These are phyloP conservation scores for Ectemnius lituratus DNA, from an alignment of 2,888 invertebrate species.

Conservation along the genomic window DNA sequence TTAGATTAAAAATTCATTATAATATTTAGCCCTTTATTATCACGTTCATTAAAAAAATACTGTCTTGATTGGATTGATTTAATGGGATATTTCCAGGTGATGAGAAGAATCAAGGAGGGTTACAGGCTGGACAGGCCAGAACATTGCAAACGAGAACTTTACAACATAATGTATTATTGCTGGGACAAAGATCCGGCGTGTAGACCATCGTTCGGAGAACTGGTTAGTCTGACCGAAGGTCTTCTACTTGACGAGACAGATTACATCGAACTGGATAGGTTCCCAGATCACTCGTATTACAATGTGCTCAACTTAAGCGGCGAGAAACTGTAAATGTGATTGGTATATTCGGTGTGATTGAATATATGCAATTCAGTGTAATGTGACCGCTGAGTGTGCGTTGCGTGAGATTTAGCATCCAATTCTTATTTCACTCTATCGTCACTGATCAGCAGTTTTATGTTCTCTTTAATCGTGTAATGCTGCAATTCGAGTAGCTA, in stretches of 20 bases:
- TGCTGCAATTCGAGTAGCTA: slow-evolving; percentile 2
- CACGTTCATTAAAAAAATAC: too few species aligned
- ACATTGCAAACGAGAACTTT: slow-evolving; percentile 94
- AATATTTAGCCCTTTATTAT: too few species aligned
- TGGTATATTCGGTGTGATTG: not conserved
- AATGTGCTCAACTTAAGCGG: slow-evolving; percentile 91
- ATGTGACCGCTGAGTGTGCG: slow-evolving; percentile 14
- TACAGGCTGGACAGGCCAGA: slow-evolving; percentile 95
- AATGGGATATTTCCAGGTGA: slow-evolving; percentile 81
- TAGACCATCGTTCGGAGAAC: slow-evolving; percentile 90
- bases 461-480: not conserved
- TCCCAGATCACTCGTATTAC: slow-evolving; percentile 95
- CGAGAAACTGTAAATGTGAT: slow-evolving; percentile 83
- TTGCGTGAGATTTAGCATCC: not conserved
- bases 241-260: slow-evolving; percentile 93
- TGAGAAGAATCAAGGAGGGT: slow-evolving; percentile 86
- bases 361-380: not conserved
- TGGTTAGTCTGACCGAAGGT: slow-evolving; percentile 89
- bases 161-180: slow-evolving; percentile 97
- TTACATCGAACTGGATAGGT: slow-evolving; percentile 94
- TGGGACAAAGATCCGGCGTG: slow-evolving; percentile 93
- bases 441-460: slow-evolving; percentile 1
- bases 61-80: too few species aligned
- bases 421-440: slow-evolving; percentile 6
- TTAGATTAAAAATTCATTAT: too few species aligned